phyloP scores from a whole-genome alignment of 2,797 vertebrate genomes.

The Podarcis siculus region DNA sequence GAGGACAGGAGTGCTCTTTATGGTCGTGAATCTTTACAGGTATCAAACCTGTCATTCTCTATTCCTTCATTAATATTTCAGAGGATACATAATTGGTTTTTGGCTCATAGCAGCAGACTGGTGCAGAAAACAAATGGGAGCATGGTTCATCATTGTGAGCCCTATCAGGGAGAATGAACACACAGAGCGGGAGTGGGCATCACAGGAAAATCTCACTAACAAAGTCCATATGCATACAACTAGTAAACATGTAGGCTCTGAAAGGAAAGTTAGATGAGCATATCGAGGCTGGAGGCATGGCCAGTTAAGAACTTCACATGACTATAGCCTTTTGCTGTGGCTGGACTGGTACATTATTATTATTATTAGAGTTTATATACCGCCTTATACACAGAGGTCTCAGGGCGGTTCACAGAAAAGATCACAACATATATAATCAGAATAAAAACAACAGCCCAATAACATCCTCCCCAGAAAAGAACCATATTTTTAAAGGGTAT shows the following conservation, averaged over 20 bases:
- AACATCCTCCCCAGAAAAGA: no score
- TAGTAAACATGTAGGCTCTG: background rate
- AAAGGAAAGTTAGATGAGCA: background rate
- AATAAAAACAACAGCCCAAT: no score
- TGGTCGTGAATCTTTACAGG: background rate
- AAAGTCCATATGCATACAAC: background rate
- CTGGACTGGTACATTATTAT: background rate
- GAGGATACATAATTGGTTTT: constrained; percentile 1
- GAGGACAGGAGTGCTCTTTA: background rate
- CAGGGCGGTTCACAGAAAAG: no score
- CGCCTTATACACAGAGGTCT: no score
- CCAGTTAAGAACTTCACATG: background rate
- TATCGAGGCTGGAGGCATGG: background rate
- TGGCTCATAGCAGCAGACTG: background rate
- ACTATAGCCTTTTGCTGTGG: background rate
- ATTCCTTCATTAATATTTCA: constrained; percentile 7
- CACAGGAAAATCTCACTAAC: background rate
- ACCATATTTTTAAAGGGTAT: no score
- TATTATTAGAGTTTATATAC: no score
- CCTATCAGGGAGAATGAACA: background rate
- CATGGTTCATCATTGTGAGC: background rate
- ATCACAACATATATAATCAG: no score
- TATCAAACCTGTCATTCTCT: background rate
- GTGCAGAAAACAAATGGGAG: background rate
- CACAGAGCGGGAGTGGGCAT: background rate